Percentiles rank a stretch among this genome's conserved stretches.
Conservation (phyloP, 2,888 invertebrate genomes). For the Onchidella celtica region DNA sequence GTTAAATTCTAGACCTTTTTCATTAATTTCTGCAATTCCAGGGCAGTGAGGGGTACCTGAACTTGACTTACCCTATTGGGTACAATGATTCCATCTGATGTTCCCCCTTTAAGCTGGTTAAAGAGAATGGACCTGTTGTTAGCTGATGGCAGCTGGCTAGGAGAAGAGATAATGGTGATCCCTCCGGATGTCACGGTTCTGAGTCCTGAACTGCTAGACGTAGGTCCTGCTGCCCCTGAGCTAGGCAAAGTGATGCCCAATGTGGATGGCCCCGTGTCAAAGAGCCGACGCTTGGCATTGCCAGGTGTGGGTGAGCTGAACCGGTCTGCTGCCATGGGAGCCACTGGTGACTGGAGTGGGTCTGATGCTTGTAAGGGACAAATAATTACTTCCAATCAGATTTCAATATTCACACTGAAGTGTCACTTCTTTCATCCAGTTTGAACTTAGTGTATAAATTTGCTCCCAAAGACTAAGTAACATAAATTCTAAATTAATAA, state of each 20-base stretch:
- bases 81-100: constrained; percentile 38
- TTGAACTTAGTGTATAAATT: no score
- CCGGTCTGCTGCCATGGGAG: constrained; percentile 73
- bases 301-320: constrained; percentile 78
- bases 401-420: no score
- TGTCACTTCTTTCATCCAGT: no score
- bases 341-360: constrained; percentile 72
- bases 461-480: no score
- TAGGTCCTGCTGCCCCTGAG: background rate
- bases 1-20: no score
- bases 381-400: no score
- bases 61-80: constrained; percentile 46
- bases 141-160: constrained; percentile 9
- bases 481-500: background rate
- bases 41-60: no score
- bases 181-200: constrained; percentile 6
- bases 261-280: constrained; percentile 56
- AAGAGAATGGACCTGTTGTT: constrained; percentile 39
- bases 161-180: constrained; percentile 28
- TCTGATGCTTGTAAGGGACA: constrained; percentile 51
- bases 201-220: background rate
- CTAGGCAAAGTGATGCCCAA: background rate
- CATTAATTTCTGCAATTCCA: no score
- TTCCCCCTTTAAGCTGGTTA: constrained; percentile 45
- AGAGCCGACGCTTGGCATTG: constrained; percentile 79